Evolutionary conservation across 1,140 invertebrate species (phyloP).

Genomic region (Pseudobourletiella spinata): DNA sequence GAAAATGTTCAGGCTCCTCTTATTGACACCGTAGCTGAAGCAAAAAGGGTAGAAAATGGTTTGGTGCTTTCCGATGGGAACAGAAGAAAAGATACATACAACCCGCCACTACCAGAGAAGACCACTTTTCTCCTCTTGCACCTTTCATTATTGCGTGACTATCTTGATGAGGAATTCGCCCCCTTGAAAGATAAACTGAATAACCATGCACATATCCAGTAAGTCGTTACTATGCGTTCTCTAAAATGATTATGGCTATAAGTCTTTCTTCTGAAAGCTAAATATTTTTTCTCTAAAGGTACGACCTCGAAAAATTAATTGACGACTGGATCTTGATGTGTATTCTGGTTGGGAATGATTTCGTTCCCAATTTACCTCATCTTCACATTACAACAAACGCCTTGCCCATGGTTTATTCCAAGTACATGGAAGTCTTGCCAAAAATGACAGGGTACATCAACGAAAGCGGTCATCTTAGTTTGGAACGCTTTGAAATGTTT

Average conservation of each 20-base stretch:
- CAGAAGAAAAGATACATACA: slow-evolving; percentile 21
- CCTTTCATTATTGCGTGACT: slow-evolving; percentile 81
- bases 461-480: slow-evolving; percentile 73
- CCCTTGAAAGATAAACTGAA: slow-evolving; percentile 50
- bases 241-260: no score
- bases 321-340: slow-evolving; percentile 65
- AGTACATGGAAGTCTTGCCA: slow-evolving; percentile 71
- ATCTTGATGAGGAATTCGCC: slow-evolving; percentile 85
- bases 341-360: slow-evolving; percentile 94
- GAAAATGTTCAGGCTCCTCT: neutral
- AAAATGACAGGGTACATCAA: slow-evolving; percentile 87
- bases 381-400: slow-evolving; percentile 63
- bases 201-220: slow-evolving; percentile 44
- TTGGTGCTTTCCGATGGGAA: neutral
- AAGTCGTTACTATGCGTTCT: no score
- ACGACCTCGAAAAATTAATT: slow-evolving; percentile 30
- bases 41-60: neutral
- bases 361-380: slow-evolving; percentile 88
- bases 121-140: slow-evolving; percentile 89
- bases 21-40: neutral
- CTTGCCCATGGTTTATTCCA: slow-evolving; percentile 56
- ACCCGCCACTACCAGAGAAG: slow-evolving; percentile 60
- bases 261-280: no score
- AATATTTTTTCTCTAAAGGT: slow-evolving; percentile 14
- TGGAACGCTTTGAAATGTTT: slow-evolving; percentile 77